phyloP scores from a whole-genome alignment of 1,140 invertebrate species.

The Aphidius gifuensis region DNA sequence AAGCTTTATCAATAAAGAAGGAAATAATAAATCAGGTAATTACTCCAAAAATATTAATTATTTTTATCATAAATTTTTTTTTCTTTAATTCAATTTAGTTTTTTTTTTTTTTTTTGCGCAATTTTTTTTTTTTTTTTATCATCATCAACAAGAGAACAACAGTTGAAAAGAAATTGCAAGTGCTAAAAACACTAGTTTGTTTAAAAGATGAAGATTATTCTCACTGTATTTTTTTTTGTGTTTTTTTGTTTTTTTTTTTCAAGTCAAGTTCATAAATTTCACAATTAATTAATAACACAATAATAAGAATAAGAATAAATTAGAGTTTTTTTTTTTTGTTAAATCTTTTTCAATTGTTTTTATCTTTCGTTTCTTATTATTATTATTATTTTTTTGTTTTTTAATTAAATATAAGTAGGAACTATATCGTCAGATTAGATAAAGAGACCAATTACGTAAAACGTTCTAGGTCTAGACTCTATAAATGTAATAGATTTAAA shows the following conservation, averaged over 20 bases:
- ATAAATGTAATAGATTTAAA: conserved; percentile 34
- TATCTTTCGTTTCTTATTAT: conserved; percentile 14
- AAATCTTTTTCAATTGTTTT: conserved; percentile 16
- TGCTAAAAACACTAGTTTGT: conserved; percentile 40
- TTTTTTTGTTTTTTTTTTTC: conserved; percentile 14
- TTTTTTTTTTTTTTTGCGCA: too few relatives aligned
- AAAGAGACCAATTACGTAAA: conserved; percentile 32
- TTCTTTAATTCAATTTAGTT: too few relatives aligned
- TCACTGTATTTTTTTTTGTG: conserved; percentile 16
- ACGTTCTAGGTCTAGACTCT: conserved; percentile 37
- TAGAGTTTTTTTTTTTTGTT: conserved; percentile 19
- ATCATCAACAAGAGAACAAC: conserved; percentile 50
- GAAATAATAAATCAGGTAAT: too few relatives aligned
- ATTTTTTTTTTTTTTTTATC: conserved; percentile 13
- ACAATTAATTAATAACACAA: conserved; percentile 23
- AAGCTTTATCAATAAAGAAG: too few relatives aligned
- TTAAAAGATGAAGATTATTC: conserved; percentile 18
- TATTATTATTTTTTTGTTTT: conserved; percentile 18
- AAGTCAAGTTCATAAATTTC: conserved; percentile 20
- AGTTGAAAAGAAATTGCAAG: conserved; percentile 41
- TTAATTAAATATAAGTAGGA: conserved; percentile 27
- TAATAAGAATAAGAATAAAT: conserved; percentile 27
- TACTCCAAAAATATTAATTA: too few relatives aligned
- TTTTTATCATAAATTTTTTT: too few relatives aligned
- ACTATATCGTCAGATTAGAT: conserved; percentile 32